These are phyloP conservation scores for Rynchops niger DNA, from an alignment of 2,113 vertebrate species.

Conservation along the genomic window DNA sequence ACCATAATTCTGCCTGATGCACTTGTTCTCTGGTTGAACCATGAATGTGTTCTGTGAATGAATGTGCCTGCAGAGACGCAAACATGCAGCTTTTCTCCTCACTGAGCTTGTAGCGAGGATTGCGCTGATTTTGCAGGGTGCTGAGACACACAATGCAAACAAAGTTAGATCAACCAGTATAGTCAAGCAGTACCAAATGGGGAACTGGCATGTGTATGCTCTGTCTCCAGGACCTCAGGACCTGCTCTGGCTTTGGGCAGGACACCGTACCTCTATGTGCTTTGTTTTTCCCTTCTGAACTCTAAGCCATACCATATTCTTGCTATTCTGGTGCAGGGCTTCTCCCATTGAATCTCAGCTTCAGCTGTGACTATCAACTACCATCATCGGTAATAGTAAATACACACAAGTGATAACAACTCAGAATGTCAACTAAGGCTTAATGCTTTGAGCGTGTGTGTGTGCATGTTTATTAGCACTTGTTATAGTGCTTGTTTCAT, in stretches of 20 bases:
- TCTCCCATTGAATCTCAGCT: not conserved
- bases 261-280: not conserved
- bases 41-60: not conserved
- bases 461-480: not conserved
- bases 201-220: not conserved
- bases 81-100: constrained; percentile 5
- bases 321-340: not conserved
- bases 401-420: not conserved
- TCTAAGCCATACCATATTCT: not conserved
- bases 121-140: not conserved
- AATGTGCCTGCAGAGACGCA: constrained; percentile 6
- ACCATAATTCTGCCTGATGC: not conserved
- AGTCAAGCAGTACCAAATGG: not conserved
- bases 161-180: not conserved
- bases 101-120: not conserved
- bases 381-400: not conserved
- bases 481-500: not conserved
- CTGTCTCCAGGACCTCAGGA: not conserved
- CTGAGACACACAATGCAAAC: not conserved
- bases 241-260: not conserved
- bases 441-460: not conserved
- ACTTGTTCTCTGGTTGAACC: not conserved
- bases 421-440: not conserved
- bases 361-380: not conserved
- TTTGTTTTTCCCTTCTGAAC: not conserved